Base-by-base conservation (phyloP, 2,113 vertebrate genomes). In the Synodontis membranacea region DNA sequence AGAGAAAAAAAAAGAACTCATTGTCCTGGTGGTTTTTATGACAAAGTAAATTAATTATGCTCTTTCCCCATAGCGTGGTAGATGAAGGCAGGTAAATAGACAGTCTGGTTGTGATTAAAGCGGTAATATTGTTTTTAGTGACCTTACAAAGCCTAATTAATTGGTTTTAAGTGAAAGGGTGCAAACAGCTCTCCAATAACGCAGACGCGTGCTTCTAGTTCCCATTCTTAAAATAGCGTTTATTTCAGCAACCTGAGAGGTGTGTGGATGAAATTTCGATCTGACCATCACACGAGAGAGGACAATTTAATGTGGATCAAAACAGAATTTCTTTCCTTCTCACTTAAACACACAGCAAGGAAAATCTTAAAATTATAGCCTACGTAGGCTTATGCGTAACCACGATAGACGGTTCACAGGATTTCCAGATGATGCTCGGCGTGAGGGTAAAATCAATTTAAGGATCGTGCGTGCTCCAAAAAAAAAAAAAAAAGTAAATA, bases 191-290 rank as follows among this genome's bases (percentile, higher is more conserved):
- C 52, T 85, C 28, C 42, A 76, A 34, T 60, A 62, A 48, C 60
- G 2, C 52, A 82, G 12, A 56, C 8, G 3, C 37, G 23, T 31
- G 31, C 58, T 12, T 58, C 83, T 60, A 76, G 31, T 60, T 60
- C 44, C 93, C 94, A 91, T 94, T 96, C 96, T 96, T 96, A 95
- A 96, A 94, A 95, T 95, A 94, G 94, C 95, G 95, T 96, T 95
- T 28, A 95, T 96, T 96, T 95, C 94, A 95, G 94, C 95, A 95
- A 95, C 95, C 95, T 91, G 94, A 94, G 95, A 96, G 94, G 94
- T 94, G 95, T 94, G 94, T 95, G 94, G n/a, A 62, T 79, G 44
- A 66, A 60, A 96, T 95, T 93, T 95, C 95, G 94, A 94, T 93
- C 91, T 94, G 92, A 94, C 95, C 44, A 54, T 11, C 62, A 39